Evolutionary conservation across 1,140 invertebrate species (phyloP), one percentile per base, ranked within the genome.

Genomic region (Catajapyx aquilonaris): DNA sequence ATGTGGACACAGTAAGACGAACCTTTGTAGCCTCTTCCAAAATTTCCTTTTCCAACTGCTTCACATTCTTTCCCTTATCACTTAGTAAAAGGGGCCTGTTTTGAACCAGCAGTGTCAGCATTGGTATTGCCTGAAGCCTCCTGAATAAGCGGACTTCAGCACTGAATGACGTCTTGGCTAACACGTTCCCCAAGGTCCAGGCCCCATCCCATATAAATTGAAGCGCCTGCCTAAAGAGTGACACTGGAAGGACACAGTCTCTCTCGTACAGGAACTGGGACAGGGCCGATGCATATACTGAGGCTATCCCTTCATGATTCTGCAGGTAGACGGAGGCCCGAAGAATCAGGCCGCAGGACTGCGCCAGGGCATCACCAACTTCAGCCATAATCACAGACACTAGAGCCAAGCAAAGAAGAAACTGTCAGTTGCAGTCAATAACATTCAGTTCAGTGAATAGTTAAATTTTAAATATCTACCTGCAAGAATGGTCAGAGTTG

Each of bases 181-280:
- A 48, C 25, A 64, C 42, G 4, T 62, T 54, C 9, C 64, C 52
- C 22, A 78, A 49, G 25, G 59, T 49, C 49, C 67, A 66, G 38
- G 60, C 70, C 13, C 65, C 68, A 21, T 62, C 55, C 73, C 73
- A 78, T 34, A 59, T 59, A 1, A 65, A 48, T 43, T 69, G 64
- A 19, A 76, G 44, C 10, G 71, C 54, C 40, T 59, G 66, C 45
- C 69, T 73, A 44, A 77, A 76, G 40, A 76, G 57, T 20, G 64
- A 58, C 16, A 66, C 61, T 0, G 72, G 70, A 10, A 73, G 53
- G 1, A 69, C 47, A 42, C 68, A 73, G 37, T 69, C 71, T 23
- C 45, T 43, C 22, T 41, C 37, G 19, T 30, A 16, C 16, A 39
- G 25, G 5, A 39, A 39, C 5, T 39, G 30, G 5, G 19, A 16